phyloP scores from a whole-genome alignment of 2,888 invertebrate species.

The Torymus aiolomorphi region DNA sequence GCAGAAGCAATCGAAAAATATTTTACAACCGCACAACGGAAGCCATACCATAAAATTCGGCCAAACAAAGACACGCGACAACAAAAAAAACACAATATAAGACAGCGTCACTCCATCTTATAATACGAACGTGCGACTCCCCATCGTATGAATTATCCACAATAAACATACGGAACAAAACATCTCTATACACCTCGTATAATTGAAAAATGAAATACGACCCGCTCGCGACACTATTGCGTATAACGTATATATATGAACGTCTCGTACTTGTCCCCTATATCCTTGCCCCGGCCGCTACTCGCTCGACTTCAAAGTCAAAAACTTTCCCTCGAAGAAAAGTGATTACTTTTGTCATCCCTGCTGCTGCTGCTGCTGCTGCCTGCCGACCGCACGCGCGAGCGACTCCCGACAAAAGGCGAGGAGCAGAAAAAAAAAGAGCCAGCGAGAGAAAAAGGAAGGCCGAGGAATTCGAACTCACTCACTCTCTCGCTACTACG shows the following conservation, averaged over 20 bases:
- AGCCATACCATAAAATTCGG: too few relatives aligned
- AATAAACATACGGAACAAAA: neutral
- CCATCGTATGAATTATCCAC: neutral
- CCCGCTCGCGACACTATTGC: slow-evolving; percentile 16
- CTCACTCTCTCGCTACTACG: neutral
- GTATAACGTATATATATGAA: neutral
- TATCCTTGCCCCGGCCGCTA: too few relatives aligned
- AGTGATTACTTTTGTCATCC: slow-evolving; percentile 58
- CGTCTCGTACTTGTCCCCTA: neutral
- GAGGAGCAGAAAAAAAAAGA: neutral
- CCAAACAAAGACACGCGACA: too few relatives aligned
- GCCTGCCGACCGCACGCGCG: slow-evolving; percentile 50
- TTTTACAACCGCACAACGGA: too few relatives aligned
- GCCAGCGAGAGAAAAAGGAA: neutral
- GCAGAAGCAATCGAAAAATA: too few relatives aligned
- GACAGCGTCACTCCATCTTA: too few relatives aligned
- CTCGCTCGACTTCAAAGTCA: slow-evolving; percentile 56
- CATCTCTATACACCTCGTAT: slow-evolving; percentile 7
- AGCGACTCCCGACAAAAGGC: slow-evolving; percentile 51
- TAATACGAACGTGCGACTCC: too few relatives aligned
- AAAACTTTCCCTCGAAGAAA: slow-evolving; percentile 50
- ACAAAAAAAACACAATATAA: too few relatives aligned
- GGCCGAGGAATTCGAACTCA: neutral
- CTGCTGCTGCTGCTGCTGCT: too few relatives aligned
- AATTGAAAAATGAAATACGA: slow-evolving; percentile 50